phyloP scores from a whole-genome alignment of 1,140 invertebrate species.

The Steinernema khuongi region DNA sequence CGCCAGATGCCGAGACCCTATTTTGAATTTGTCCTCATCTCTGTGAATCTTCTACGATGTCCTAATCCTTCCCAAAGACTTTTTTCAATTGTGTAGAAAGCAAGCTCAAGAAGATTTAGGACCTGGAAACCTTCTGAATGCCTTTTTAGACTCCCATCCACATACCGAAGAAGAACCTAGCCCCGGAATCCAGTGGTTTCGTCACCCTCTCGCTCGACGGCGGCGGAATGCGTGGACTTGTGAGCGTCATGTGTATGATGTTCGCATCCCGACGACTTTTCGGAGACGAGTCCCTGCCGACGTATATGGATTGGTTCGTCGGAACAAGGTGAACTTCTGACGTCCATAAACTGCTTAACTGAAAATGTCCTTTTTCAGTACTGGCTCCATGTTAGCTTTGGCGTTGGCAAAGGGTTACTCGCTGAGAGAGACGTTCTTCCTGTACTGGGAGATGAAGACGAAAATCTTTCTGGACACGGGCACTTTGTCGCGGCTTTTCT shows the following conservation, averaged over 20 bases:
- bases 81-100: too few species aligned
- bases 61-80: too few species aligned
- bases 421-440: slow-evolving; percentile 48
- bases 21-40: too few species aligned
- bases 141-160: slow-evolving; percentile 27
- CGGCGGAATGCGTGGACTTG: slow-evolving; percentile 50
- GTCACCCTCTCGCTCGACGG: slow-evolving; percentile 48
- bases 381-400: slow-evolving; percentile 49
- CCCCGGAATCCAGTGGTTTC: slow-evolving; percentile 25
- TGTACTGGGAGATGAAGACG: slow-evolving; percentile 55
- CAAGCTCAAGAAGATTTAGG: too few species aligned
- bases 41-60: too few species aligned
- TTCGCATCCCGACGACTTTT: slow-evolving; percentile 47
- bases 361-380: slow-evolving; percentile 26
- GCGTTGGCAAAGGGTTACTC: slow-evolving; percentile 46
- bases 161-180: slow-evolving; percentile 18
- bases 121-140: too few species aligned
- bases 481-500: slow-evolving; percentile 46
- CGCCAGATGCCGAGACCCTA: too few species aligned
- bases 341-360: not conserved
- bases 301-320: slow-evolving; percentile 45
- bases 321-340: slow-evolving; percentile 30
- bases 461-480: slow-evolving; percentile 52
- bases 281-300: slow-evolving; percentile 45
- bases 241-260: slow-evolving; percentile 43